These are phyloP conservation scores for Drosophila hydei DNA, from an alignment of 1,140 invertebrate species.

Conservation along the genomic window DNA sequence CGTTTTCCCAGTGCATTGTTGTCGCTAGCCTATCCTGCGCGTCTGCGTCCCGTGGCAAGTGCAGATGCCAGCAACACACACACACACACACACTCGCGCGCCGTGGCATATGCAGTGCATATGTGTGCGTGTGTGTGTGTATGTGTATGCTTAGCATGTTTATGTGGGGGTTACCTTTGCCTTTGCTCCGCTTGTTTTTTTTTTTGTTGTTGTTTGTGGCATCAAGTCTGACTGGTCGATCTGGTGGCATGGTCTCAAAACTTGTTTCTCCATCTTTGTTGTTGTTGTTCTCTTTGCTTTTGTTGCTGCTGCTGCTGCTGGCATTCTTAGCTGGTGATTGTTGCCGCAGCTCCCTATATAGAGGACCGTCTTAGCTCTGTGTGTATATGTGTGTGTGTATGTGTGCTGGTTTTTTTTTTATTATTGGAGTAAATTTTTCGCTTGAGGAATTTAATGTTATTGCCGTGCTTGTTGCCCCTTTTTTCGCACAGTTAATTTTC, in stretches of 20 bases:
- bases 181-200: constrained; percentile 35
- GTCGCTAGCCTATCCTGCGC: constrained; percentile 30
- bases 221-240: constrained; percentile 60
- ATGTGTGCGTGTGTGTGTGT: neutral
- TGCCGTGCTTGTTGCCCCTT: constrained; percentile 68
- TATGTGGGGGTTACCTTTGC: constrained; percentile 65
- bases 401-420: constrained; percentile 48
- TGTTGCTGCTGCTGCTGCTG: constrained; percentile 37
- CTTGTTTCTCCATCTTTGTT: constrained; percentile 67
- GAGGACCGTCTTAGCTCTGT: neutral
- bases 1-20: constrained; percentile 46
- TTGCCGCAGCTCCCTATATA: constrained; percentile 56
- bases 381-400: neutral
- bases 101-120: no score
- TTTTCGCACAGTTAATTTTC: constrained; percentile 77
- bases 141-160: constrained; percentile 20
- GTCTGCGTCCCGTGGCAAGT: constrained; percentile 40
- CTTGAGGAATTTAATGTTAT: constrained; percentile 77
- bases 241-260: constrained; percentile 69
- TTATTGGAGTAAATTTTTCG: constrained; percentile 79
- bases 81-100: neutral
- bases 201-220: constrained; percentile 49
- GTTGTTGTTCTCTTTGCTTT: constrained; percentile 43
- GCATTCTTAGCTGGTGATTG: constrained; percentile 73
- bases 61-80: constrained; percentile 37